Evolutionary conservation across 2,888 invertebrate species (phyloP).

Genomic region (Parnassius glacialis): DNA sequence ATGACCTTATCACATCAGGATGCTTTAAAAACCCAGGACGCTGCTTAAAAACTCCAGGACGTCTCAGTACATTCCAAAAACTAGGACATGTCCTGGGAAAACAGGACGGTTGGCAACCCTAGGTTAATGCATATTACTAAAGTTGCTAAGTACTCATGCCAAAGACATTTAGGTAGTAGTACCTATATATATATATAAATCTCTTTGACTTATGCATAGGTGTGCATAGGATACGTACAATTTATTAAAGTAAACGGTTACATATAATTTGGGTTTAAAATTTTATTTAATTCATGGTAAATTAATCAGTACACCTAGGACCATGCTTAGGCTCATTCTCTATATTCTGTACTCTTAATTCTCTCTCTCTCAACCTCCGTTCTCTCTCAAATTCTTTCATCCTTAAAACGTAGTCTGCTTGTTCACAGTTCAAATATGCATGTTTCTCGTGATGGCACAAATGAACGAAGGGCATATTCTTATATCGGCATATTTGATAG

Average conservation of each 20-base stretch:
- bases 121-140: no score
- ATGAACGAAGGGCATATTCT: constrained; percentile 84
- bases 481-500: constrained; percentile 84
- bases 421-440: constrained; percentile 86
- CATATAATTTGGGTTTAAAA: neutral
- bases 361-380: constrained; percentile 54
- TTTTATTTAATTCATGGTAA: neutral
- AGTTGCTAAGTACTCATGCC: no score
- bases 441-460: constrained; percentile 88
- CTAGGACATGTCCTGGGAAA: no score
- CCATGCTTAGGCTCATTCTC: constrained; percentile 11
- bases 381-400: constrained; percentile 72
- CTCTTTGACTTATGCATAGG: no score
- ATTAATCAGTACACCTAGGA: constrained; percentile 14
- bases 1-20: no score
- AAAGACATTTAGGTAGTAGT: no score
- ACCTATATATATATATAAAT: no score
- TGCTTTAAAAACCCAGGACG: no score
- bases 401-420: constrained; percentile 86
- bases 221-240: no score
- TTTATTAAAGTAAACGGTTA: neutral
- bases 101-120: no score
- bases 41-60: no score
- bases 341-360: constrained; percentile 44
- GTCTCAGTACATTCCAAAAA: no score